Conservation (phyloP, 2,888 invertebrate genomes). For the Caradrina clavipalpis region DNA sequence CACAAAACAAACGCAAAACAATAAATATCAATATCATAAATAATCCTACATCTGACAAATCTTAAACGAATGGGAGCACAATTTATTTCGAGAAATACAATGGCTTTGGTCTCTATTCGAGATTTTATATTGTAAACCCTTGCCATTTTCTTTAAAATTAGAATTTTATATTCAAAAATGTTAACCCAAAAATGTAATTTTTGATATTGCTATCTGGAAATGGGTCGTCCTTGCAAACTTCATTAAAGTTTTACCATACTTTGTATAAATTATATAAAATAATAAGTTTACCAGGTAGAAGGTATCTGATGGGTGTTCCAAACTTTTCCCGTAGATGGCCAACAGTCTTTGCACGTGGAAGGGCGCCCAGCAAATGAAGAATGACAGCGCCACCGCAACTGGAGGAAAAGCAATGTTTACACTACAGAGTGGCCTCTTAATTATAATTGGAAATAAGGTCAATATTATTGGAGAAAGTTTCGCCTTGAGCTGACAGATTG, state of each 20-base stretch:
- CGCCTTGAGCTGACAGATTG: background rate
- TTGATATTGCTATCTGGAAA: background rate
- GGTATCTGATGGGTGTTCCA: conserved; percentile 85
- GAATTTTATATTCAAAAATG: background rate
- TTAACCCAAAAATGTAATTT: background rate
- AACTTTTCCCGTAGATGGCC: conserved; percentile 93
- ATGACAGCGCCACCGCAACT: conserved; percentile 96
- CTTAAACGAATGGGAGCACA: conserved; percentile 12
- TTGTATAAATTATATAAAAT: conserved; percentile 15
- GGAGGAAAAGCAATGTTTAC: conserved; percentile 67
- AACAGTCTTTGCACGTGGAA: conserved; percentile 97
- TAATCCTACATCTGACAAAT: conserved; percentile 25
- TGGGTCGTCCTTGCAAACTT: conserved; percentile 8
- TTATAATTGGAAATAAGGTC: conserved; percentile 14
- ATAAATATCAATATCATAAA: conserved; percentile 48
- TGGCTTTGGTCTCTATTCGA: background rate
- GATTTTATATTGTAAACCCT: background rate
- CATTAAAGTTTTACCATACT: conserved; percentile 18
- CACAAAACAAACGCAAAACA: conserved; percentile 35
- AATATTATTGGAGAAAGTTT: conserved; percentile 4
- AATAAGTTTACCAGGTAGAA: conserved; percentile 82
- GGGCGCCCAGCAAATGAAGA: conserved; percentile 97
- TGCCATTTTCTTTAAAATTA: conserved; percentile 2
- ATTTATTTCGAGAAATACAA: conserved; percentile 12
- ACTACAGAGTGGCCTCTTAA: background rate